A percentile compares a stretch with the other conserved stretches of the same genome.
Evolutionary conservation across 64 coral and sea anemone species (phyloP).

Genomic region (Stichodactyla mertensii): DNA sequence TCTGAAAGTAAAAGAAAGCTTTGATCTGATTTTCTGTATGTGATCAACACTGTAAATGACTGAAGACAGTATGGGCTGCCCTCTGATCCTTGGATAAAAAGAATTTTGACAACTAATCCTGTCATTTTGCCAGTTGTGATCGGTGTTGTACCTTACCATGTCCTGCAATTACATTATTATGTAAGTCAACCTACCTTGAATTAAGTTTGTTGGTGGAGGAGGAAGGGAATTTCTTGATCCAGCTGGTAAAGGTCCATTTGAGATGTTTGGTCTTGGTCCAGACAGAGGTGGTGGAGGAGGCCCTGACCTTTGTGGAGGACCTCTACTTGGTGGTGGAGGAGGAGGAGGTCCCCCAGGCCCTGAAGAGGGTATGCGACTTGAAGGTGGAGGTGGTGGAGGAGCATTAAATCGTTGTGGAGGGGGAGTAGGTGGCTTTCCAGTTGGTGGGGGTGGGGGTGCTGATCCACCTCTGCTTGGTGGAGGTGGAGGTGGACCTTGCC

Average conservation of each 20-base stretch:
- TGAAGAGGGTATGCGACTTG: slow-evolving; percentile 18
- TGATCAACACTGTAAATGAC: too few species aligned
- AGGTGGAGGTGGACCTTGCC: slow-evolving; percentile 36
- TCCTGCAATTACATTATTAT: background rate
- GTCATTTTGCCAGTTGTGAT: too few species aligned
- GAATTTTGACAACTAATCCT: too few species aligned
- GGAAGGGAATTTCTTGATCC: slow-evolving; percentile 22
- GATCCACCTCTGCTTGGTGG: slow-evolving; percentile 18
- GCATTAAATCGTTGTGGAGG: slow-evolving; percentile 23
- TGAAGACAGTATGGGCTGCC: too few species aligned
- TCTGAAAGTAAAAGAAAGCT: slow-evolving; percentile 27
- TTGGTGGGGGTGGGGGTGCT: slow-evolving; percentile 34
- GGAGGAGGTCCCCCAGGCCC: slow-evolving; percentile 30
- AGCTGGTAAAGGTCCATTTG: slow-evolving; percentile 1
- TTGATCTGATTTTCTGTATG: background rate
- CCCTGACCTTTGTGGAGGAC: slow-evolving; percentile 13
- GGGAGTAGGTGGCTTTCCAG: slow-evolving; percentile 19
- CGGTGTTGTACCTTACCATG: too few species aligned
- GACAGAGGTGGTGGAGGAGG: slow-evolving; percentile 17
- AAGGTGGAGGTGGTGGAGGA: slow-evolving; percentile 48
- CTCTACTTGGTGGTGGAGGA: slow-evolving; percentile 61
- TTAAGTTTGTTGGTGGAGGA: slow-evolving; percentile 3
- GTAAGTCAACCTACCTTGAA: background rate
- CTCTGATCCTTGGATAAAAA: too few species aligned
- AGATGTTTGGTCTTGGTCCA: background rate